Percentiles rank a stretch among this genome's conserved stretches.
phyloP scores from a whole-genome alignment of 1,140 invertebrate genomes.

The Drosophila murphyi region DNA sequence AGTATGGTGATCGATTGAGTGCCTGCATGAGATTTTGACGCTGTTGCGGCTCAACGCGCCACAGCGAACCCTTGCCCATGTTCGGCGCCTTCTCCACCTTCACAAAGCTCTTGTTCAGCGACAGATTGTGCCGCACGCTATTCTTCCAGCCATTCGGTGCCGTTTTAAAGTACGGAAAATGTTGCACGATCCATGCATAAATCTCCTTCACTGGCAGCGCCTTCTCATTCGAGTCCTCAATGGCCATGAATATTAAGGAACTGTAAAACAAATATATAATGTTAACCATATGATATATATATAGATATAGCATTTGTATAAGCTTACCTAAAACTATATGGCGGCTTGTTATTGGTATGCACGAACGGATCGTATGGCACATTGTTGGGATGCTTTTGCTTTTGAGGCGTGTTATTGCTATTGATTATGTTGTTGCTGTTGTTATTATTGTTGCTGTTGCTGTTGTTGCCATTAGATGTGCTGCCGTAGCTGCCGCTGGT shows the following conservation, averaged over 20 bases:
- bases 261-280: slow-evolving; percentile 87
- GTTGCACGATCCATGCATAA: slow-evolving; percentile 98
- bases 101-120: slow-evolving; percentile 98
- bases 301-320: background rate
- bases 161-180: slow-evolving; percentile 98
- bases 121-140: slow-evolving; percentile 97
- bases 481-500: slow-evolving; percentile 12
- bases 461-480: slow-evolving; percentile 12
- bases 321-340: slow-evolving; percentile 89
- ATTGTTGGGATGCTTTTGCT: slow-evolving; percentile 89
- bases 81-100: slow-evolving; percentile 97
- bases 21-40: slow-evolving; percentile 94
- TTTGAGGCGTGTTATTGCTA: slow-evolving; percentile 71
- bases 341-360: slow-evolving; percentile 94
- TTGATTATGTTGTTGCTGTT: slow-evolving; percentile 16
- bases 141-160: slow-evolving; percentile 99
- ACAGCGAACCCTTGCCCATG: slow-evolving; percentile 96
- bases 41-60: slow-evolving; percentile 96
- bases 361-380: slow-evolving; percentile 91
- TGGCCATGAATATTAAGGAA: slow-evolving; percentile 98
- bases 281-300: background rate
- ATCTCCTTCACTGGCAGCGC: slow-evolving; percentile 98
- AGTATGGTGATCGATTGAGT: slow-evolving; percentile 92
- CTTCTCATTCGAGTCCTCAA: slow-evolving; percentile 95
- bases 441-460: slow-evolving; percentile 17